phyloP scores from a whole-genome alignment of 2,797 vertebrate genomes.

The Enteromius mattozi region DNA sequence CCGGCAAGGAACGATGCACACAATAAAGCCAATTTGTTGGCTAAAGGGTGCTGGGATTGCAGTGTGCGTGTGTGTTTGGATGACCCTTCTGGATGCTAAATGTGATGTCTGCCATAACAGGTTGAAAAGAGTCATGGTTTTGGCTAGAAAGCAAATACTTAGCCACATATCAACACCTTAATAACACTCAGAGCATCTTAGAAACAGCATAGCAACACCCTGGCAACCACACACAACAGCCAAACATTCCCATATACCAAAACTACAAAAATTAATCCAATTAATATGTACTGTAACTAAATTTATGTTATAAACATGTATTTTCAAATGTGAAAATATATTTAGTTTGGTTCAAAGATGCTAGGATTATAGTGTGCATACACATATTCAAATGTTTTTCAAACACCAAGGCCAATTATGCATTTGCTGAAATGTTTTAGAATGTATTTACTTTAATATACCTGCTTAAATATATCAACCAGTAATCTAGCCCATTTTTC shows the following conservation, averaged over 20 bases:
- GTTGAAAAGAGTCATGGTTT: background rate
- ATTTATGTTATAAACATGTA: background rate
- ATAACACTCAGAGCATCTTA: background rate
- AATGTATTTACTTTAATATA: background rate
- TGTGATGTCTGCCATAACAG: background rate
- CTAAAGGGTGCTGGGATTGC: background rate
- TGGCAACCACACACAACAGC: background rate
- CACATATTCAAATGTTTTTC: no score
- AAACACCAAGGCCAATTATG: background rate
- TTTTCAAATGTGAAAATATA: background rate
- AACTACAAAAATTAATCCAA: background rate
- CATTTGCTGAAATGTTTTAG: background rate
- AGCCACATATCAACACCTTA: background rate
- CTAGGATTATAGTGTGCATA: background rate
- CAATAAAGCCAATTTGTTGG: background rate
- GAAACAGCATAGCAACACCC: background rate
- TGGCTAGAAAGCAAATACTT: background rate
- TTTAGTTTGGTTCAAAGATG: background rate
- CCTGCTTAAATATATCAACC: background rate
- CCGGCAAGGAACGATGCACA: background rate
- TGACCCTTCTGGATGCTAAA: background rate
- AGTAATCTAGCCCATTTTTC: background rate
- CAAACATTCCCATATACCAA: background rate
- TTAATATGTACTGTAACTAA: background rate
- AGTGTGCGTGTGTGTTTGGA: background rate